phyloP scores from a whole-genome alignment of 2,113 vertebrate genomes.

The Gadus chalcogrammus region DNA sequence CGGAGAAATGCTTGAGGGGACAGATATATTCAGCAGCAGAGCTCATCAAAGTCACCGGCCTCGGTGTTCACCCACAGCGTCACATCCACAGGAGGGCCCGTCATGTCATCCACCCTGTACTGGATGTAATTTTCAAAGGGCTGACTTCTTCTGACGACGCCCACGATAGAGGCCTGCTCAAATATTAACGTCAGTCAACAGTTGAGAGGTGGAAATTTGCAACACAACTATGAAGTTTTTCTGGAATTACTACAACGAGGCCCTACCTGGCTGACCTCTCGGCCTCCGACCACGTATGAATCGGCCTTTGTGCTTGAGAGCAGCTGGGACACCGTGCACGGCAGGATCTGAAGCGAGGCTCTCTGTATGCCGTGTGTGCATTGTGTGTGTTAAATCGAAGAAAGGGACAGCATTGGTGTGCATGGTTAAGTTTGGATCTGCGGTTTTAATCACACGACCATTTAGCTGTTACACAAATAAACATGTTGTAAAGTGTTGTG shows the following conservation, averaged over 20 bases:
- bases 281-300: constrained; percentile 69
- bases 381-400: background rate
- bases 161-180: constrained; percentile 79
- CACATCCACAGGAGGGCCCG: constrained; percentile 77
- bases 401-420: no score
- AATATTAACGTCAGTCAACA: background rate
- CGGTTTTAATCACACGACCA: no score
- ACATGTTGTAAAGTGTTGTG: no score
- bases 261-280: constrained; percentile 80
- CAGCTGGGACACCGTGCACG: constrained; percentile 88
- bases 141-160: constrained; percentile 75
- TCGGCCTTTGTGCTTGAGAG: constrained; percentile 71
- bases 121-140: constrained; percentile 77
- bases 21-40: background rate
- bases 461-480: background rate
- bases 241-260: background rate
- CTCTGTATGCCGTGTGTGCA: constrained; percentile 33
- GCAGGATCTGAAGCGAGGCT: constrained; percentile 65
- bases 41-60: constrained; percentile 46
- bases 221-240: no score
- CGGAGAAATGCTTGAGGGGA: no score
- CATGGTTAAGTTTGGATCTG: no score
- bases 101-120: constrained; percentile 90
- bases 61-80: constrained; percentile 83
- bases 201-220: no score